These are phyloP conservation scores for Eucera pruinosa DNA, from an alignment of 2,888 invertebrate genomes.

Conservation along the genomic window DNA sequence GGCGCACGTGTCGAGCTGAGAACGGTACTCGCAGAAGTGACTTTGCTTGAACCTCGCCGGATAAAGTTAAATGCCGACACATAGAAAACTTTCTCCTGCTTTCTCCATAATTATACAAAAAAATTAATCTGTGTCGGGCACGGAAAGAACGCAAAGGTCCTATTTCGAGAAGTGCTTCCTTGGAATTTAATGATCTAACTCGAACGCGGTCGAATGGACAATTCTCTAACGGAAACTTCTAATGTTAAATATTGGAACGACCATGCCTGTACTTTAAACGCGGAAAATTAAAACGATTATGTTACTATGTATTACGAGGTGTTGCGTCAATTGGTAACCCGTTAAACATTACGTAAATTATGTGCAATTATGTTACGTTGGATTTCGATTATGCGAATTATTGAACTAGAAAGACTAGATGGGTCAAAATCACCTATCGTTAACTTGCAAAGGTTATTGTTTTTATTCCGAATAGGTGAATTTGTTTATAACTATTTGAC, in stretches of 20 bases:
- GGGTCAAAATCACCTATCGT: too few relatives aligned
- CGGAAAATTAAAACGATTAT: background rate
- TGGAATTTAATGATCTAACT: background rate
- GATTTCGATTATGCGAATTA: background rate
- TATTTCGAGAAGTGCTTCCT: constrained; percentile 38
- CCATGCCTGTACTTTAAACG: background rate
- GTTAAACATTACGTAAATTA: background rate
- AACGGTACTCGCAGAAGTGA: constrained; percentile 54
- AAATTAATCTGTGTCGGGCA: constrained; percentile 42
- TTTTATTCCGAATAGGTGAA: too few relatives aligned
- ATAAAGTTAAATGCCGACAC: constrained; percentile 60
- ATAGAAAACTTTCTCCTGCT: constrained; percentile 78
- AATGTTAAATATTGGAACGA: background rate
- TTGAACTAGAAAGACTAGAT: too few relatives aligned
- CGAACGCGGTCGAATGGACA: too few relatives aligned
- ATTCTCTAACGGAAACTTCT: too few relatives aligned
- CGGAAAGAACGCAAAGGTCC: constrained; percentile 25
- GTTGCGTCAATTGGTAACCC: background rate
- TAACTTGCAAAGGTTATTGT: too few relatives aligned
- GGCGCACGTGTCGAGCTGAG: constrained; percentile 30
- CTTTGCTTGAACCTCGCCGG: constrained; percentile 29
- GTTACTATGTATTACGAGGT: background rate
- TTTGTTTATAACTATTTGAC: too few relatives aligned
- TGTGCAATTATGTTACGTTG: background rate
- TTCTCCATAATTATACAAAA: constrained; percentile 78